phyloP scores from a whole-genome alignment of 2,797 vertebrate species.

The Eupleurogrammus muticus region DNA sequence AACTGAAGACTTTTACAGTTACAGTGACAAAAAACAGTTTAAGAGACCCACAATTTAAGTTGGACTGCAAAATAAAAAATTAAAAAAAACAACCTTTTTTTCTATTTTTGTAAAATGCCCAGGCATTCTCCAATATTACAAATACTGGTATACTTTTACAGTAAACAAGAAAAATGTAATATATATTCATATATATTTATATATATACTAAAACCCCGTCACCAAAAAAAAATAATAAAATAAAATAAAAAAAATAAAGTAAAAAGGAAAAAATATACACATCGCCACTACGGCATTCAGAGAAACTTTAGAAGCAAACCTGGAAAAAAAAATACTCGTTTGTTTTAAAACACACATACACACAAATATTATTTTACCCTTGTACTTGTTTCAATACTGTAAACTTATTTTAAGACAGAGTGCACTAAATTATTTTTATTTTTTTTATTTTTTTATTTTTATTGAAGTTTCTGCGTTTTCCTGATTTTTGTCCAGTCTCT shows the following conservation, averaged over 20 bases:
- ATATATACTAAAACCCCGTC: slow-evolving; percentile 99
- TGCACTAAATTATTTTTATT: slow-evolving; percentile 91
- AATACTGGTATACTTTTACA: slow-evolving; percentile 99
- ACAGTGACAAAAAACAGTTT: slow-evolving; percentile 99
- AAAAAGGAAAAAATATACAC: slow-evolving; percentile 90
- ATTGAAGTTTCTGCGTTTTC: slow-evolving; percentile 91
- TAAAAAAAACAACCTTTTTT: slow-evolving; percentile 83
- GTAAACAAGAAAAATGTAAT: slow-evolving; percentile 99
- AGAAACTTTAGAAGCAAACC: slow-evolving; percentile 93
- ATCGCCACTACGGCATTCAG: slow-evolving; percentile 92
- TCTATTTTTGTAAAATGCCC: slow-evolving; percentile 98
- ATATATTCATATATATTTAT: slow-evolving; percentile 91
- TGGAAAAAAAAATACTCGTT: slow-evolving; percentile 85
- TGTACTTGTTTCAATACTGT: slow-evolving; percentile 99
- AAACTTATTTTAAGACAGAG: slow-evolving; percentile 99
- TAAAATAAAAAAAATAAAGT: slow-evolving; percentile 63
- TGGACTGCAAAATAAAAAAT: slow-evolving; percentile 95
- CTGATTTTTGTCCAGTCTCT: slow-evolving; percentile 80
- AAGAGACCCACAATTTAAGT: slow-evolving; percentile 98
- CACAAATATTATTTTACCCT: slow-evolving; percentile 97
- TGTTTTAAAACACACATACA: slow-evolving; percentile 97
- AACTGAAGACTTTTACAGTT: slow-evolving; percentile 99
- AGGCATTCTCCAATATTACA: slow-evolving; percentile 99
- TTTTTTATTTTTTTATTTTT: slow-evolving; percentile 67
- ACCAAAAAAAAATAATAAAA: slow-evolving; percentile 87